A percentile compares a stretch with the other conserved stretches of the same genome.
Evolutionary conservation across 2,797 vertebrate species (phyloP).

Genomic region (Lophotriccus pileatus): DNA sequence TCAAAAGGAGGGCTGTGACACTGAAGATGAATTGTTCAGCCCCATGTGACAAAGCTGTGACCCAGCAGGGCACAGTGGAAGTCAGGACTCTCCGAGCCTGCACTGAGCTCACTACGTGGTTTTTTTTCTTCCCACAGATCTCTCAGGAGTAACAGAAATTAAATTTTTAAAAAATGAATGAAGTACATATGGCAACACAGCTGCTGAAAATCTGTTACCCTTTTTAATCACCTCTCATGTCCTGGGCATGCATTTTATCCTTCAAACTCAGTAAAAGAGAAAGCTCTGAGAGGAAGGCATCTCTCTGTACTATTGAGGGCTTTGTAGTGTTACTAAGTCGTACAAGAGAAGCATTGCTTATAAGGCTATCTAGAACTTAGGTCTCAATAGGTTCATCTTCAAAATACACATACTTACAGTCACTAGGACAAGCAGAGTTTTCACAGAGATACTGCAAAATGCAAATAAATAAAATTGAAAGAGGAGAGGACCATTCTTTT

Average conservation of each 20-base stretch:
- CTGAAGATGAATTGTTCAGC: not conserved
- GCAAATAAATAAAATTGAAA: not conserved
- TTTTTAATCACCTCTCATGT: constrained; percentile 42
- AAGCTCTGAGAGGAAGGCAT: not conserved
- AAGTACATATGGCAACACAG: constrained; percentile 52
- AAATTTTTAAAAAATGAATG: not conserved
- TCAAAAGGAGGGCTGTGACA: not conserved
- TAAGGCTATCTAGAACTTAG: not conserved
- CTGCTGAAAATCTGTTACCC: constrained; percentile 49
- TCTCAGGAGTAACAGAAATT: constrained; percentile 6
- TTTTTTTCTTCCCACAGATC: not conserved
- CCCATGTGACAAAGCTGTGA: not conserved
- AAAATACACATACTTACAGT: not conserved
- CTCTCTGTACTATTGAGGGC: not conserved
- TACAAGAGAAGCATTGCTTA: not conserved
- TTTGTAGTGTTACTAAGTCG: not conserved
- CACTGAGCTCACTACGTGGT: not conserved
- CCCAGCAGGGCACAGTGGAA: not conserved
- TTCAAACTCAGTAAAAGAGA: not conserved
- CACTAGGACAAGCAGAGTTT: not conserved
- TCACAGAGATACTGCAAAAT: not conserved
- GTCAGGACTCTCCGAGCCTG: not conserved
- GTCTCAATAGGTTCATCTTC: not conserved
- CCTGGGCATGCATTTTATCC: not conserved
- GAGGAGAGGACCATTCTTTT: not conserved